Conservation (phyloP, 2,888 invertebrate species). For the Emmelina monodactyla region DNA sequence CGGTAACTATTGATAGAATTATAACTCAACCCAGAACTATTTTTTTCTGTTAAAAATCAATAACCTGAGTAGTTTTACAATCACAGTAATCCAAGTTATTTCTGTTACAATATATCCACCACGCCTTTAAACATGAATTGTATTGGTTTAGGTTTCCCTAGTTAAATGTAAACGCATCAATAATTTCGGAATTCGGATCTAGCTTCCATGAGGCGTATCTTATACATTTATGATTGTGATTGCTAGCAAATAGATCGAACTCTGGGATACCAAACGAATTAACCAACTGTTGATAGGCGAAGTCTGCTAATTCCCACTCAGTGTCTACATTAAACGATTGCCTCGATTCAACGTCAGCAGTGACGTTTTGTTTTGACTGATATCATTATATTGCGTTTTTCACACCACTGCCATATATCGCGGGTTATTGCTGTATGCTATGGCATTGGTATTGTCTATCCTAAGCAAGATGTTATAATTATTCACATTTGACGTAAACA, state of each 20-base stretch:
- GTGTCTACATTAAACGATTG: background rate
- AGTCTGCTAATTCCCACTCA: background rate
- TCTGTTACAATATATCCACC: background rate
- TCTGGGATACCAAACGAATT: background rate
- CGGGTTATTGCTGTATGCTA: background rate
- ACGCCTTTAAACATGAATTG: background rate
- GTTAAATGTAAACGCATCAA: background rate
- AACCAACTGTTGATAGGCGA: background rate
- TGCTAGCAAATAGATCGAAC: constrained; percentile 1
- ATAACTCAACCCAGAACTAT: background rate
- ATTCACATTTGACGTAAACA: background rate
- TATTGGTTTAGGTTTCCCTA: constrained; percentile 3
- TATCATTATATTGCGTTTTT: background rate
- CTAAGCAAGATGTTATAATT: background rate
- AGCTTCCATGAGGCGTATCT: background rate
- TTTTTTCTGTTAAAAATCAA: constrained; percentile 1
- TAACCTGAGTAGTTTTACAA: background rate
- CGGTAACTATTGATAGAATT: constrained; percentile 1
- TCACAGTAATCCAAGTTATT: background rate
- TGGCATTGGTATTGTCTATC: constrained; percentile 1
- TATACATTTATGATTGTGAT: background rate
- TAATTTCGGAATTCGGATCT: background rate
- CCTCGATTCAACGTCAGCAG: background rate
- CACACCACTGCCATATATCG: constrained; percentile 1
- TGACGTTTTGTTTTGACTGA: background rate